These are phyloP conservation scores for Actinernus sp. DNA, from an alignment of 92 coral and sea anemone genomes.

Conservation along the genomic window DNA sequence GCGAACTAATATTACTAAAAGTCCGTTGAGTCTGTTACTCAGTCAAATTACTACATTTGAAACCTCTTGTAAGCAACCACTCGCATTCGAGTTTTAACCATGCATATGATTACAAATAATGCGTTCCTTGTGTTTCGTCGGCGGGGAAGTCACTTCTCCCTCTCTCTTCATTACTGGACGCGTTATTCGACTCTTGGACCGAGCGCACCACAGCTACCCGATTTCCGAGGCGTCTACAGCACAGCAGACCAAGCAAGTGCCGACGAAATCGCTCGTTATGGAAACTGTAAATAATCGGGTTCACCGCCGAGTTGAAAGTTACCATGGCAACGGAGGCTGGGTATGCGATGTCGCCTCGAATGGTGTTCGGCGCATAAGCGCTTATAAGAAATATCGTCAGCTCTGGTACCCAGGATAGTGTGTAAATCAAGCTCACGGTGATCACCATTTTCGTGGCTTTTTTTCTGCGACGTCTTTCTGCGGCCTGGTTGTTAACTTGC, in stretches of 20 bases:
- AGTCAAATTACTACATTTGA: too few relatives aligned
- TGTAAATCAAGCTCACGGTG: constrained; percentile 52
- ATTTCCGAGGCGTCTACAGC: not conserved
- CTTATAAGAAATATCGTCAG: constrained; percentile 16
- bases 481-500: constrained; percentile 12
- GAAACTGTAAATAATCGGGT: constrained; percentile 55
- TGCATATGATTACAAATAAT: too few relatives aligned
- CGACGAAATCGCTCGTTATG: constrained; percentile 53
- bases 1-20: too few relatives aligned
- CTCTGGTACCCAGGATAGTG: constrained; percentile 49
- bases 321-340: constrained; percentile 64
- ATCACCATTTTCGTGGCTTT: constrained; percentile 45
- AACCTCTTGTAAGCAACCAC: too few relatives aligned
- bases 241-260: constrained; percentile 2
- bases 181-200: too few relatives aligned
- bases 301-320: constrained; percentile 55
- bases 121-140: too few relatives aligned
- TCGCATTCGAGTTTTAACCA: too few relatives aligned
- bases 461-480: constrained; percentile 9
- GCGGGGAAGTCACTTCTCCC: too few relatives aligned
- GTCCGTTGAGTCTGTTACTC: too few relatives aligned
- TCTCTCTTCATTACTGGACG: too few relatives aligned
- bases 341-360: constrained; percentile 40
- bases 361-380: constrained; percentile 17
- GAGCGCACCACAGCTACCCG: too few relatives aligned